Evolutionary conservation across 2,113 vertebrate species (phyloP).

Genomic region (Ivindomyrus marchei): DNA sequence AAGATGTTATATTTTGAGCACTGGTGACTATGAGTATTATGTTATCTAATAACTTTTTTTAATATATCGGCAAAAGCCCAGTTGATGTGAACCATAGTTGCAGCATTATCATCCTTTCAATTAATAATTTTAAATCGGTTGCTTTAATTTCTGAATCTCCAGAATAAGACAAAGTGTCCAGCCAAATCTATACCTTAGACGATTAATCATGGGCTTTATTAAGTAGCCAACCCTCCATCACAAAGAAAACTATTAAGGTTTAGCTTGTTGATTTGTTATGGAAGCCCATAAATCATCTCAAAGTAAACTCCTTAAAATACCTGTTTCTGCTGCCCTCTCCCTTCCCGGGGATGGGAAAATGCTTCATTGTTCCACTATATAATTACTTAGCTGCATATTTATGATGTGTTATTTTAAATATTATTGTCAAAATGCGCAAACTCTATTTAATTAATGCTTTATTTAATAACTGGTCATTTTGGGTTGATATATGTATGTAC

Average conservation of each 20-base stretch:
- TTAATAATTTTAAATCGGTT: slow-evolving; percentile 63
- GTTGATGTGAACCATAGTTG: slow-evolving; percentile 32
- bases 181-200: slow-evolving; percentile 52
- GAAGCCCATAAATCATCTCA: slow-evolving; percentile 58
- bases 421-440: background rate
- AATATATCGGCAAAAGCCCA: background rate
- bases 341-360: background rate
- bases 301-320: slow-evolving; percentile 28
- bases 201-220: slow-evolving; percentile 62
- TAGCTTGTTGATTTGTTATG: slow-evolving; percentile 67
- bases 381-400: background rate
- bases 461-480: background rate
- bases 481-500: background rate
- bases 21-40: background rate
- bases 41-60: background rate
- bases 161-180: slow-evolving; percentile 59
- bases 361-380: background rate
- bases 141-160: slow-evolving; percentile 51
- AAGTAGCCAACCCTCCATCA: slow-evolving; percentile 57
- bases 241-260: slow-evolving; percentile 70
- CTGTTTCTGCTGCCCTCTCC: background rate
- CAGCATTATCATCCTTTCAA: slow-evolving; percentile 30
- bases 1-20: background rate
- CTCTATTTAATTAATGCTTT: background rate
- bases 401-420: background rate